phyloP scores from a whole-genome alignment of 2,797 vertebrate species.

The Hapalemur alaotrensis region DNA sequence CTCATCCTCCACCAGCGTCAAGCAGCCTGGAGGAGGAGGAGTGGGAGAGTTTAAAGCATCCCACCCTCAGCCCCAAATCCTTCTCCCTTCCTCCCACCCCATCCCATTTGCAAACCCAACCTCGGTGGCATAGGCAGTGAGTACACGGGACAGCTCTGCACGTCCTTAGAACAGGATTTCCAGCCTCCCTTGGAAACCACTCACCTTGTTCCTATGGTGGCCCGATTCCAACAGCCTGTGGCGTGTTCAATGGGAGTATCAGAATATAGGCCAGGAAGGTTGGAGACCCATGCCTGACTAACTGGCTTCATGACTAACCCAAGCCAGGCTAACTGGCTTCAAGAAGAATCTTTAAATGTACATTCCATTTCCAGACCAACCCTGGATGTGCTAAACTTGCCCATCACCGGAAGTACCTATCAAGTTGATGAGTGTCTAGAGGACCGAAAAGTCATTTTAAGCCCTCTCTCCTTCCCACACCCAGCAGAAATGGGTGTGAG shows the following conservation, averaged over 20 bases:
- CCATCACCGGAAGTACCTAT: not conserved
- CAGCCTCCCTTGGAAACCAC: not conserved
- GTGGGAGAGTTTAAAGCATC: not conserved
- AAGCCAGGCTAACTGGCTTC: not conserved
- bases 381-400: not conserved
- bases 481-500: not conserved
- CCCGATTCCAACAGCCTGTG: not conserved
- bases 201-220: not conserved
- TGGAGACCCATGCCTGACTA: not conserved
- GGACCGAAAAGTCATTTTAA: not conserved
- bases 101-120: not conserved
- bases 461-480: not conserved
- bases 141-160: not conserved
- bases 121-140: fast-evolving
- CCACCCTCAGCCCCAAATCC: not conserved
- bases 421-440: not conserved
- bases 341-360: not conserved
- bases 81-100: not conserved
- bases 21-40: not conserved
- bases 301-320: not conserved
- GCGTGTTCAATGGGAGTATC: not conserved
- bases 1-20: not conserved
- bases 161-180: not conserved
- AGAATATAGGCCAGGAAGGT: not conserved
- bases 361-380: not conserved